phyloP scores from a whole-genome alignment of 1,140 invertebrate genomes.

The Bicyclus anynana region DNA sequence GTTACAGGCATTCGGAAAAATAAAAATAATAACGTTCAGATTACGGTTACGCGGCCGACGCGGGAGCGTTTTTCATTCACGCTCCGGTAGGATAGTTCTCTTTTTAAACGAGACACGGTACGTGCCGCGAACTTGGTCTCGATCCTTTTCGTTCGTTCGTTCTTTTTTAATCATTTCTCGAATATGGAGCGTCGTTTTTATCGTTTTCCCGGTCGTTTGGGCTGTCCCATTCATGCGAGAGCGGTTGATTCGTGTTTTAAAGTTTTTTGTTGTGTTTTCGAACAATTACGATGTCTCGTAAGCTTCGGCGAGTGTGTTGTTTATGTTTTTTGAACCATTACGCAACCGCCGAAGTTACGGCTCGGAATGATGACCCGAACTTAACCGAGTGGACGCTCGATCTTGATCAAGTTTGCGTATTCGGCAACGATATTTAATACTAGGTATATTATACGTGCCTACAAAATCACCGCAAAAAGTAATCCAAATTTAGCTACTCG shows the following conservation, averaged over 20 bases:
- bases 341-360: conserved; percentile 28
- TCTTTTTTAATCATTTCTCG: conserved; percentile 73
- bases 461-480: no score
- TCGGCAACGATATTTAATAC: no score
- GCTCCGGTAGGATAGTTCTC: conserved; percentile 67
- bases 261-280: conserved; percentile 50
- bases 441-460: no score
- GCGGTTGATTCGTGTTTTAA: conserved; percentile 10
- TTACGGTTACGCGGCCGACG: conserved; percentile 61
- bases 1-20: conserved; percentile 42
- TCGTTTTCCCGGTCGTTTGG: conserved; percentile 60
- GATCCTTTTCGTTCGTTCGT: conserved; percentile 50
- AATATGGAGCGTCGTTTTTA: conserved; percentile 73
- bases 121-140: conserved; percentile 58
- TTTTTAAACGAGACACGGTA: conserved; percentile 65
- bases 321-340: conserved; percentile 49
- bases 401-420: not conserved
- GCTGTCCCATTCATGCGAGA: conserved; percentile 53
- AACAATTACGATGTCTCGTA: conserved; percentile 59
- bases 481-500: no score
- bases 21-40: conserved; percentile 71
- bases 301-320: conserved; percentile 34
- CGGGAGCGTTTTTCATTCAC: conserved; percentile 70
- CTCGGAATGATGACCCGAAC: conserved; percentile 26
- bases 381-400: not conserved